Evolutionary conservation across 2,797 vertebrate genomes (phyloP).

Genomic region (Oreochromis grahami): DNA sequence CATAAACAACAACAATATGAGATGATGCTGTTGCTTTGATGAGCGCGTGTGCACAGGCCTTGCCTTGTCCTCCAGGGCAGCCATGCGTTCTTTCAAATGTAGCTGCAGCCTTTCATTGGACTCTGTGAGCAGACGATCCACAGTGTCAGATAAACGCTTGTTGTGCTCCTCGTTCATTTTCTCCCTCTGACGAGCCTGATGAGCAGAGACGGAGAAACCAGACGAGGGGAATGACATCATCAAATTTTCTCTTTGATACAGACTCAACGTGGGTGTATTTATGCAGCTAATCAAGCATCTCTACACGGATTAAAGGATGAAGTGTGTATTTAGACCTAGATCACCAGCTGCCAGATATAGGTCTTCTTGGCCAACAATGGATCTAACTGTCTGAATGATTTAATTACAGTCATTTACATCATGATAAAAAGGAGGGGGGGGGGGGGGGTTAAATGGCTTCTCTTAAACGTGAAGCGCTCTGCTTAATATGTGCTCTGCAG

Average conservation of each 20-base stretch:
- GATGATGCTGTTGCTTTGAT: conserved; percentile 2
- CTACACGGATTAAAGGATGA: conserved; percentile 52
- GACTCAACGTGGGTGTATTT: conserved; percentile 35
- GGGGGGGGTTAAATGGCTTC: conserved; percentile 29
- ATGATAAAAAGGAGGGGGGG: conserved; percentile 25
- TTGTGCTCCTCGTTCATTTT: conserved; percentile 99
- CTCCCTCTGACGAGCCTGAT: conserved; percentile 89
- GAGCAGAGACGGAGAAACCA: neutral
- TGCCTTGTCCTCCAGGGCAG: conserved; percentile 94
- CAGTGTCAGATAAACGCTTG: conserved; percentile 91
- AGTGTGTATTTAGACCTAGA: conserved; percentile 37
- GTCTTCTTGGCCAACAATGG: conserved; percentile 43
- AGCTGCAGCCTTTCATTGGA: conserved; percentile 94
- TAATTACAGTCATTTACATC: conserved; percentile 56
- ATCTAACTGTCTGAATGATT: conserved; percentile 33
- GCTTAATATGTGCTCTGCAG: conserved; percentile 22
- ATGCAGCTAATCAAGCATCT: conserved; percentile 51
- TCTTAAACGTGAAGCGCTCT: conserved; percentile 2
- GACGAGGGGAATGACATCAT: conserved; percentile 3
- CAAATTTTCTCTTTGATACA: conserved; percentile 41
- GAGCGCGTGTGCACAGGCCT: conserved; percentile 4
- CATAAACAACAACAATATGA: neutral
- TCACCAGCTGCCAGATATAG: conserved; percentile 45
- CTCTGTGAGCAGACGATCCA: conserved; percentile 93
- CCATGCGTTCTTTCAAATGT: conserved; percentile 95